Percentiles rank a stretch among this genome's conserved stretches.
Evolutionary conservation across 2,888 invertebrate species (phyloP).

Genomic region (Priocnemis perturbator): DNA sequence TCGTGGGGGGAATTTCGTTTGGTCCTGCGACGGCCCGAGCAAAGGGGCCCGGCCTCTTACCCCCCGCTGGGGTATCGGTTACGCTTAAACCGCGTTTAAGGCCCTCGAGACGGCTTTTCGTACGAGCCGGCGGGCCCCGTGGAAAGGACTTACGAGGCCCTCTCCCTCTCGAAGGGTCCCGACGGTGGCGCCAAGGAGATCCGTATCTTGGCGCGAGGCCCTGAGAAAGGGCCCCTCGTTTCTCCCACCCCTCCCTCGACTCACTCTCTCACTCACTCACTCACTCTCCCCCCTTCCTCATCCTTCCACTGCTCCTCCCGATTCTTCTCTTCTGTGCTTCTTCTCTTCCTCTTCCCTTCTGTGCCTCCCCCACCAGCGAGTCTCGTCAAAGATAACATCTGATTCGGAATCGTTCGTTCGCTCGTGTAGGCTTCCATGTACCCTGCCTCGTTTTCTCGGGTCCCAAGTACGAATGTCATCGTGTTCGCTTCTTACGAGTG

Average conservation of each 20-base stretch:
- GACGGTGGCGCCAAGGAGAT: constrained; percentile 74
- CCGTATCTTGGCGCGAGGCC: constrained; percentile 71
- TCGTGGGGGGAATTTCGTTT: no score
- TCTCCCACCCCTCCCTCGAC: constrained; percentile 35
- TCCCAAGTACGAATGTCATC: constrained; percentile 57
- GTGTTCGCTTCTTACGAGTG: constrained; percentile 57
- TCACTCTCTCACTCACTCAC: background rate
- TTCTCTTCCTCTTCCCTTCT: background rate
- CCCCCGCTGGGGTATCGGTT: constrained; percentile 73
- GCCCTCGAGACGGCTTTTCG: constrained; percentile 51
- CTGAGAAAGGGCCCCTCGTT: constrained; percentile 52
- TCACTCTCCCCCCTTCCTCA: background rate
- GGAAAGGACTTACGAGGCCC: constrained; percentile 29
- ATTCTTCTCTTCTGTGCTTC: no score
- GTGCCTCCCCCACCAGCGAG: constrained; percentile 35
- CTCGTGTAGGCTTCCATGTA: constrained; percentile 58
- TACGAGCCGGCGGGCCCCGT: constrained; percentile 41
- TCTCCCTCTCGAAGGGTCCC: constrained; percentile 48
- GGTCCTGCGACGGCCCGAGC: no score
- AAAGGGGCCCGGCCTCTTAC: constrained; percentile 33
- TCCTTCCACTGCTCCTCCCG: background rate
- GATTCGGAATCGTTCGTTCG: constrained; percentile 71
- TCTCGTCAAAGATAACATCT: constrained; percentile 74
- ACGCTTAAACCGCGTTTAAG: constrained; percentile 74
- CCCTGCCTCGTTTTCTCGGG: constrained; percentile 54